Evolutionary conservation across 2,797 vertebrate genomes (phyloP).

Genomic region (Chrosomus eos): DNA sequence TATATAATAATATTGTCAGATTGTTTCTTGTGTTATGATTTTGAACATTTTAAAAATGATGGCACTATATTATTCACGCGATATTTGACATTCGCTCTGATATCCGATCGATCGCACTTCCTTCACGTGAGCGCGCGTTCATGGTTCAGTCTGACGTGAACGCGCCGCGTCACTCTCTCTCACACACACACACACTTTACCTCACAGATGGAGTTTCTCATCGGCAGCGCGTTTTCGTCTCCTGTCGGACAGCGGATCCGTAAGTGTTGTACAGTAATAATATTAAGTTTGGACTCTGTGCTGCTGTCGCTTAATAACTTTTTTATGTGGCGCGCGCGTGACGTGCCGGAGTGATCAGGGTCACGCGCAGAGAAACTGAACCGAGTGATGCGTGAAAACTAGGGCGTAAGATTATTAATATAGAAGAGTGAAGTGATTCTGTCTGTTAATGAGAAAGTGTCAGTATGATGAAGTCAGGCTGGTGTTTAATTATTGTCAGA

Average conservation of each 20-base stretch:
- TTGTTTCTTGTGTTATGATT: slow-evolving; percentile 27
- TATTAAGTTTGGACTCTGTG: not conserved
- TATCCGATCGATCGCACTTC: slow-evolving; percentile 41
- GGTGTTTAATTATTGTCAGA: not conserved
- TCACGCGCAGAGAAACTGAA: not conserved
- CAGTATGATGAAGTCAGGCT: not conserved
- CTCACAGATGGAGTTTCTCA: slow-evolving; percentile 77
- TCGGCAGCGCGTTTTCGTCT: slow-evolving; percentile 76
- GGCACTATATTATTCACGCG: not conserved
- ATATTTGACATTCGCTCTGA: not conserved
- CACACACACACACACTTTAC: slow-evolving; percentile 49
- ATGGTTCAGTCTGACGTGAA: slow-evolving; percentile 16
- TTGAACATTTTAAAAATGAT: not conserved
- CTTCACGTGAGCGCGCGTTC: slow-evolving; percentile 72
- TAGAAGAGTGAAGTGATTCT: not conserved
- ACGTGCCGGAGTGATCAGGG: not conserved
- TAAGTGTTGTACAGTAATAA: slow-evolving; percentile 62
- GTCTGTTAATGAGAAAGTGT: not conserved
- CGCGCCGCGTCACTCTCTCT: slow-evolving; percentile 37
- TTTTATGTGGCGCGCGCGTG: not conserved
- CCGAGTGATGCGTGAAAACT: not conserved
- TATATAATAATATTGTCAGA: not conserved
- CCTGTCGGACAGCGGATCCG: slow-evolving; percentile 83
- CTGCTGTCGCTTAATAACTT: not conserved
- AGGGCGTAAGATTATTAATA: not conserved